Evolutionary conservation across 2,888 invertebrate species (phyloP).

Genomic region (Sesia bembeciformis): DNA sequence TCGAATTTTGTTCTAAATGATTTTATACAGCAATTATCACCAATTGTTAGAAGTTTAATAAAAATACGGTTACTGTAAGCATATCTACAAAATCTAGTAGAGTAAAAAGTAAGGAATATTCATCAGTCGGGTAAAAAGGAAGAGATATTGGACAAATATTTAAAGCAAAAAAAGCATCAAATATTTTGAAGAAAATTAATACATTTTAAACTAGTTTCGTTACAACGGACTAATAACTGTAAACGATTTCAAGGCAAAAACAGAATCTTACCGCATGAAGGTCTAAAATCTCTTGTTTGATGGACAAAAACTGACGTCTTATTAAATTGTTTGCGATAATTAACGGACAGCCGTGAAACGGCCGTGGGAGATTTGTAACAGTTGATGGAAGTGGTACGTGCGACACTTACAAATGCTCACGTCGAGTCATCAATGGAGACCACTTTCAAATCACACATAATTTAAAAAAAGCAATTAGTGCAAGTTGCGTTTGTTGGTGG

Average conservation of each 20-base stretch:
- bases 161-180: too few species aligned
- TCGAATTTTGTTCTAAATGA: too few species aligned
- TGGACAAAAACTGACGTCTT: not conserved
- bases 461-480: constrained; percentile 3
- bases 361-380: not conserved
- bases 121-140: too few species aligned
- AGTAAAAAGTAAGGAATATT: too few species aligned
- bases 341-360: not conserved
- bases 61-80: too few species aligned
- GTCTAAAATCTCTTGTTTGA: not conserved
- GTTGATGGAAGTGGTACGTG: constrained; percentile 12
- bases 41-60: too few species aligned
- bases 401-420: constrained; percentile 11
- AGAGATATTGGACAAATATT: too few species aligned
- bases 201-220: too few species aligned
- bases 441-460: constrained; percentile 19
- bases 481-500: constrained; percentile 3
- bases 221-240: not conserved
- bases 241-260: not conserved
- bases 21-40: too few species aligned
- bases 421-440: constrained; percentile 16
- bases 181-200: too few species aligned
- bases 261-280: not conserved
- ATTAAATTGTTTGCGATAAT: not conserved
- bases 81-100: too few species aligned